Conservation (phyloP, 2,888 invertebrate species). For the Dione vanillae region DNA sequence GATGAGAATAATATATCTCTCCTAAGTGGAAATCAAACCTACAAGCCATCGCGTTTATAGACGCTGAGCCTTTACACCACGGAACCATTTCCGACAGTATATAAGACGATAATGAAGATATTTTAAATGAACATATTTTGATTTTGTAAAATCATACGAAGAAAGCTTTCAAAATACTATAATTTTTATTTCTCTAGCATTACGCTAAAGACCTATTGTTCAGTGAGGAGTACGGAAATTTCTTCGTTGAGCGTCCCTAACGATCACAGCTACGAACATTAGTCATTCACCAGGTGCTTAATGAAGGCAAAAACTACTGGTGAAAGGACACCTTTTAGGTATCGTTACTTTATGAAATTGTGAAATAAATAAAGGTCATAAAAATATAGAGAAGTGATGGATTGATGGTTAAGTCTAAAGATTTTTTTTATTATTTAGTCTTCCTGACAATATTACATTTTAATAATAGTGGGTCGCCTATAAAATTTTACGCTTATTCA, state of each 20-base stretch:
- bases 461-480: too few relatives aligned
- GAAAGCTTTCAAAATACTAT: neutral
- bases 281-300: constrained; percentile 33
- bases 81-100: too few relatives aligned
- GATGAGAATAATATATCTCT: too few relatives aligned
- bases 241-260: constrained; percentile 29
- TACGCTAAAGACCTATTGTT: constrained; percentile 18
- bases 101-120: too few relatives aligned
- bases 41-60: too few relatives aligned
- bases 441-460: too few relatives aligned
- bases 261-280: constrained; percentile 32
- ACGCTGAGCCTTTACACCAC: too few relatives aligned
- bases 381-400: neutral
- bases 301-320: constrained; percentile 33
- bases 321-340: neutral
- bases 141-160: too few relatives aligned
- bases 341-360: neutral
- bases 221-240: constrained; percentile 11
- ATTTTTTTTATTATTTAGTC: neutral
- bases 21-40: too few relatives aligned
- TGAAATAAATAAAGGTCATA: neutral
- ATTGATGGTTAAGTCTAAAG: neutral
- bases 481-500: too few relatives aligned
- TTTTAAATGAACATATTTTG: too few relatives aligned
- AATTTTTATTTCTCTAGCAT: constrained; percentile 13